Conservation (phyloP, 2,888 invertebrate genomes). For the Plemyria rubiginata region DNA sequence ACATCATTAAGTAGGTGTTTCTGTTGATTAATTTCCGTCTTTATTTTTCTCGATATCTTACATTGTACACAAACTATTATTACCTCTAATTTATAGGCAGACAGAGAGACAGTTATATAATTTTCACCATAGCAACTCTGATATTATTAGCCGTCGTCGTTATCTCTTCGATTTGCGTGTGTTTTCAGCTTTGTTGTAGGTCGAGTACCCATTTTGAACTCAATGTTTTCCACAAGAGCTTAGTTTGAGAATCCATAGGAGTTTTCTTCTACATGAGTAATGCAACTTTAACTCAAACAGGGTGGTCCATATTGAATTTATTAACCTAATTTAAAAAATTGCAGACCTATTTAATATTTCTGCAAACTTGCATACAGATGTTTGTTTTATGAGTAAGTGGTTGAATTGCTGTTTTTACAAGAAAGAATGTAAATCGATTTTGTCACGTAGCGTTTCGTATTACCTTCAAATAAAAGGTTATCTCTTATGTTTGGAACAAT, state of each 20-base stretch:
- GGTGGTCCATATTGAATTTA: background rate
- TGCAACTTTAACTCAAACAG: background rate
- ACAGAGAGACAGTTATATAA: conserved; percentile 30
- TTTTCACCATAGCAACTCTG: conserved; percentile 34
- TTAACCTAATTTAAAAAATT: background rate
- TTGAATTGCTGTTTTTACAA: conserved; percentile 6
- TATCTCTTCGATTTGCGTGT: conserved; percentile 34
- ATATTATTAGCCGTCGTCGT: conserved; percentile 24
- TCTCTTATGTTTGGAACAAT: conserved; percentile 11
- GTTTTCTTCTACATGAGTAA: conserved; percentile 4
- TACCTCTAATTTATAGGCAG: background rate
- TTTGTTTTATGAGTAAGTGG: conserved; percentile 13
- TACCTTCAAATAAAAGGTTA: conserved; percentile 23
- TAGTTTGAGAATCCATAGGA: conserved; percentile 6
- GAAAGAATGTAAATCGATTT: conserved; percentile 9
- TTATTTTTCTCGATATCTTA: no score
- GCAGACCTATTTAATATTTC: background rate
- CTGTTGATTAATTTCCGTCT: conserved; percentile 12
- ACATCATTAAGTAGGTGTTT: conserved; percentile 34
- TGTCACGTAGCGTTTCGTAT: conserved; percentile 20
- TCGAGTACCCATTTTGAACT: conserved; percentile 27
- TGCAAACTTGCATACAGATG: conserved; percentile 12
- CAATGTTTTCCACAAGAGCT: conserved; percentile 15
- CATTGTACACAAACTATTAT: no score
- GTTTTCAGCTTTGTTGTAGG: conserved; percentile 33